Conservation (phyloP, 2,113 vertebrate species). For the Edolisoma coerulescens region DNA sequence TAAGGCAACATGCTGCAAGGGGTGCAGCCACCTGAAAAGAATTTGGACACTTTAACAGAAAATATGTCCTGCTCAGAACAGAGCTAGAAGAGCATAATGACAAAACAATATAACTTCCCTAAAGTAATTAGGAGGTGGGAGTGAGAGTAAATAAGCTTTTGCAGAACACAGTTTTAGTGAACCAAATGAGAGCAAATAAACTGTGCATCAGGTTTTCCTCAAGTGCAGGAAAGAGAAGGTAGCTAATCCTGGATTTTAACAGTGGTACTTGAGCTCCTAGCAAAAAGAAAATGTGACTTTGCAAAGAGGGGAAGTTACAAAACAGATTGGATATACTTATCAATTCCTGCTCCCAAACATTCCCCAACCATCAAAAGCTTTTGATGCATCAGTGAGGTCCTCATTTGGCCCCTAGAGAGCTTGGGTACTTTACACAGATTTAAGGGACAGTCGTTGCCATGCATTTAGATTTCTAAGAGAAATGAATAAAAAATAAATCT, state of each 20-base stretch:
- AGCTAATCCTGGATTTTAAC: background rate
- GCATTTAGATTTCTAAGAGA: background rate
- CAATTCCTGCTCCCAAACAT: background rate
- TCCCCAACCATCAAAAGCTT: background rate
- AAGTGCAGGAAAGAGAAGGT: background rate
- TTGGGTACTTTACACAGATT: background rate
- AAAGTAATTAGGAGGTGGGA: background rate
- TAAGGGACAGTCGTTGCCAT: background rate
- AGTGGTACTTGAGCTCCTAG: background rate
- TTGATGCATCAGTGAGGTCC: background rate
- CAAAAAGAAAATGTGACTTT: background rate
- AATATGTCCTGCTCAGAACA: background rate
- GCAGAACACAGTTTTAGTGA: background rate
- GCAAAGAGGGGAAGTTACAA: background rate
- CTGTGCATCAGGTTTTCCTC: background rate
- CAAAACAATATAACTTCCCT: background rate
- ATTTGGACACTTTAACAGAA: background rate
- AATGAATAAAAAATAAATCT: background rate
- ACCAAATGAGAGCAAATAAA: background rate
- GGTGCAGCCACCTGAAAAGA: constrained; percentile 13
- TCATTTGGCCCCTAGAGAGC: background rate
- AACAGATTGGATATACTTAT: background rate
- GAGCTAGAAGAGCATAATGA: background rate
- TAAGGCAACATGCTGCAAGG: background rate
- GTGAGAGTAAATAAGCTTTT: constrained; percentile 9